phyloP scores from a whole-genome alignment of 2,113 vertebrate species.

The Aix galericulata region DNA sequence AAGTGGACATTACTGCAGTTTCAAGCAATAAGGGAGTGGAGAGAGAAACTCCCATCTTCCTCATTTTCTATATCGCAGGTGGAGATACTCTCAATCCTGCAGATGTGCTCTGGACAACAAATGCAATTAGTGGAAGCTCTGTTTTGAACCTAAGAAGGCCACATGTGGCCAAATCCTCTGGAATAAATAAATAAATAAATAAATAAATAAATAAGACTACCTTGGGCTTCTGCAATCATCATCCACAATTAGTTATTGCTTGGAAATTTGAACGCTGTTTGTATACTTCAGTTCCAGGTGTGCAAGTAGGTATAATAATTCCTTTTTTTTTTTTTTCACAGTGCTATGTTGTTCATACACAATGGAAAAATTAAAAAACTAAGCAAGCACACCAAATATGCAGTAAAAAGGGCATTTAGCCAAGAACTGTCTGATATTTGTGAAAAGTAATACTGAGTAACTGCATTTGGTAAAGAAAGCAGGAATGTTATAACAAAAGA shows the following conservation, averaged over 20 bases:
- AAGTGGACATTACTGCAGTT: neutral
- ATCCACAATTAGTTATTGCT: neutral
- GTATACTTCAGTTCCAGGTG: neutral
- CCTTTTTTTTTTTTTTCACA: neutral
- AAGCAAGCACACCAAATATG: neutral
- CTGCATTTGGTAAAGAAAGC: neutral
- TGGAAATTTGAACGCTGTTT: neutral
- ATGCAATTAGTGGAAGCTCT: neutral
- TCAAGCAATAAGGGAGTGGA: neutral
- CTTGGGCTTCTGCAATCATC: neutral
- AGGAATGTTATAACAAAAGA: neutral
- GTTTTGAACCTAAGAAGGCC: neutral
- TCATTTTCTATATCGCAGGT: neutral
- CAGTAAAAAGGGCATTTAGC: neutral
- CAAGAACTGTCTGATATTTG: neutral
- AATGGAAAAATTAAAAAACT: neutral
- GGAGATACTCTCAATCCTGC: rapidly evolving
- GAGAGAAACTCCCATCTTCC: neutral
- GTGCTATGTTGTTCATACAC: neutral
- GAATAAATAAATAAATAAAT: neutral
- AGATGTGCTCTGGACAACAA: neutral
- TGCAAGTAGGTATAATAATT: neutral
- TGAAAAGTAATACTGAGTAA: neutral
- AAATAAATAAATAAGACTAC: neutral
- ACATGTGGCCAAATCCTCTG: neutral